Percentiles rank a stretch among this genome's conserved stretches.
Conservation (phyloP, 2,888 invertebrate genomes). For the Penaeus monodon region DNA sequence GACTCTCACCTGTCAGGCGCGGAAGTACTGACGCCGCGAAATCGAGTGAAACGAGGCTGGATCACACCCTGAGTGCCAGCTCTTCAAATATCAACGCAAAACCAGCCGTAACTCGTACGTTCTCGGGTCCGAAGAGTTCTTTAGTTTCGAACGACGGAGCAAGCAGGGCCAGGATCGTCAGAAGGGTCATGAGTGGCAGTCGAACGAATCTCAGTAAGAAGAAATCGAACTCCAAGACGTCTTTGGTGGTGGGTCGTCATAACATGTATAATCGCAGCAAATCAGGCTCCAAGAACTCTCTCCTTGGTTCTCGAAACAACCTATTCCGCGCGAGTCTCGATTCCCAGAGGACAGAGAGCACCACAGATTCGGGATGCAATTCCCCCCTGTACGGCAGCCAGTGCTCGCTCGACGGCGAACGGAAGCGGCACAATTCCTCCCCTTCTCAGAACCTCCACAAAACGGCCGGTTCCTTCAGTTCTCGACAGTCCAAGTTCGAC, state of each 20-base stretch:
- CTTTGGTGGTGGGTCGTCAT: constrained; percentile 41
- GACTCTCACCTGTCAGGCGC: constrained; percentile 20
- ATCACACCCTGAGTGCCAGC: constrained; percentile 41
- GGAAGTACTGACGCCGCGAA: constrained; percentile 24
- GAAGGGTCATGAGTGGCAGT: constrained; percentile 53
- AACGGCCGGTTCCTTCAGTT: constrained; percentile 5
- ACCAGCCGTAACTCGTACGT: constrained; percentile 24
- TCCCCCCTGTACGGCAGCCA: constrained; percentile 57
- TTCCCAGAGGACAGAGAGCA: constrained; percentile 54
- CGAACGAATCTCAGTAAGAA: constrained; percentile 56
- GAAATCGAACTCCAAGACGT: constrained; percentile 51
- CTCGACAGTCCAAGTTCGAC: constrained; percentile 14
- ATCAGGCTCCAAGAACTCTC: constrained; percentile 50
- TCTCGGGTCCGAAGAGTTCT: constrained; percentile 49
- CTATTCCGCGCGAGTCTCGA: constrained; percentile 55
- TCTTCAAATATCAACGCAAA: constrained; percentile 44
- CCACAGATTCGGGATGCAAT: constrained; percentile 62
- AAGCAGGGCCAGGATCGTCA: constrained; percentile 49
- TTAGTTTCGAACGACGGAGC: constrained; percentile 26
- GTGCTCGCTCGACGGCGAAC: constrained; percentile 52
- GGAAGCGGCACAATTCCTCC: constrained; percentile 37
- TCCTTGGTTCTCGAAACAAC: constrained; percentile 53
- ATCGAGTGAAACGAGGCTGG: constrained; percentile 26
- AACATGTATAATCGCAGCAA: constrained; percentile 53
- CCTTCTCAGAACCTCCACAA: constrained; percentile 21